Conservation (phyloP, 2,113 vertebrate genomes). For the Otis tarda region DNA sequence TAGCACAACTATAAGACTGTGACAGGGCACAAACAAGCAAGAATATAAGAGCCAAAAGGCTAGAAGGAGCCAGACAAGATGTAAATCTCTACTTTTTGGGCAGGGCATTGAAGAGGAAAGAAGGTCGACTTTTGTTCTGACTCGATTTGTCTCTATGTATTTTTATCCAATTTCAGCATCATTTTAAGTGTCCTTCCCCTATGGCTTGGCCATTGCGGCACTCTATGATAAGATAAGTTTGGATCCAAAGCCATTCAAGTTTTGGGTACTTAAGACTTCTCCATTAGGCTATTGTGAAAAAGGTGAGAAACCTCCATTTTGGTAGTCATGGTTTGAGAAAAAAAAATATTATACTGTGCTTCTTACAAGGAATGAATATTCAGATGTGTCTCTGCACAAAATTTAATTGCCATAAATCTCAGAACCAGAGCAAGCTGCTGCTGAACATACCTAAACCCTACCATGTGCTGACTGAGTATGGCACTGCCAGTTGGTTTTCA, state of each 20-base stretch:
- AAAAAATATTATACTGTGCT: not conserved
- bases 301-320: not conserved
- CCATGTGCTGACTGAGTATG: accelerated
- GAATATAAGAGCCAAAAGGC: not conserved
- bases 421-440: not conserved
- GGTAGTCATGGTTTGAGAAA: not conserved
- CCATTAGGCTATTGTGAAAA: not conserved
- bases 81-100: not conserved
- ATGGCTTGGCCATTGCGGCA: not conserved
- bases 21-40: not conserved
- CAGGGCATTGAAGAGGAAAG: not conserved
- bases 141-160: not conserved
- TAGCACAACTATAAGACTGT: not conserved
- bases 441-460: not conserved
- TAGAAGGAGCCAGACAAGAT: not conserved
- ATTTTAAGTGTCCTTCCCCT: not conserved
- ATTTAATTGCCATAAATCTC: not conserved
- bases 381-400: not conserved
- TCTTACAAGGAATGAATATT: not conserved
- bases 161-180: not conserved
- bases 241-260: not conserved
- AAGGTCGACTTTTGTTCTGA: not conserved
- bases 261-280: not conserved
- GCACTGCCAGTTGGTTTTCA: not conserved
- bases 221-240: not conserved